Evolutionary conservation across 2,888 invertebrate species (phyloP), one percentile per base, ranked within the genome.

Genomic region (Trichopria drosophilae): DNA sequence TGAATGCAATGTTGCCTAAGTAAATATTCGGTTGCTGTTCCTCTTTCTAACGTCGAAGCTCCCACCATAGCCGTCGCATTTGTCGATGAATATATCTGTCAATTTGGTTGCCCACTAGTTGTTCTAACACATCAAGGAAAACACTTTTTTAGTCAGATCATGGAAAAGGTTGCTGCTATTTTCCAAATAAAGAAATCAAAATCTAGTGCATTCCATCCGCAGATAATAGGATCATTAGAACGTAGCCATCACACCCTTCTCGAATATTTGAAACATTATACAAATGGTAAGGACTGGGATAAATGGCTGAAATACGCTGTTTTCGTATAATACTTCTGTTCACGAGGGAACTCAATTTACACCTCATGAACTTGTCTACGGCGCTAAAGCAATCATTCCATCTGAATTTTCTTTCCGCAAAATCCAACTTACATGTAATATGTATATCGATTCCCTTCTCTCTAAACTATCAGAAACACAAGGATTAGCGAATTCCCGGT

Each of bases 181-280:
- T 46, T 46, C n/a, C 15, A 40, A 32, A 45, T 41, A 6, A 36
- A 28, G 4, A 31, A 51, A 22, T 24, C 18, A 10, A 20, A 24
- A 4, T 34, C 51, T 15, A 41, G 26, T 2, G 41, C 51, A 3
- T 51, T 28, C n/a, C 35, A 46, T 16, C 46, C 51, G 1, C 51
- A 46, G 13, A 22, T 31, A 5, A 28, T 39, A 5, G 44, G 39
- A 1, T 43, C 44, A 7, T 19, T 50, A 13, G 51, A 51, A 24
- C n/a, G 51, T 13, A 19, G 20, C 6, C 37, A 39, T 13, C 29
- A 39, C 4, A 28, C 36, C 32, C 19, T 48, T 3, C 23, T 28
- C 12, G 48, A 34, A 6, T 48, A 48, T 12, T 9, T 48, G 10
- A 9, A 35, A n/a, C 10, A 16, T 3, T 48, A 28, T 20, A 19